Percentiles rank a stretch among this genome's conserved stretches.
Evolutionary conservation across 2,113 vertebrate species (phyloP).

Genomic region (Sturnus vulgaris): DNA sequence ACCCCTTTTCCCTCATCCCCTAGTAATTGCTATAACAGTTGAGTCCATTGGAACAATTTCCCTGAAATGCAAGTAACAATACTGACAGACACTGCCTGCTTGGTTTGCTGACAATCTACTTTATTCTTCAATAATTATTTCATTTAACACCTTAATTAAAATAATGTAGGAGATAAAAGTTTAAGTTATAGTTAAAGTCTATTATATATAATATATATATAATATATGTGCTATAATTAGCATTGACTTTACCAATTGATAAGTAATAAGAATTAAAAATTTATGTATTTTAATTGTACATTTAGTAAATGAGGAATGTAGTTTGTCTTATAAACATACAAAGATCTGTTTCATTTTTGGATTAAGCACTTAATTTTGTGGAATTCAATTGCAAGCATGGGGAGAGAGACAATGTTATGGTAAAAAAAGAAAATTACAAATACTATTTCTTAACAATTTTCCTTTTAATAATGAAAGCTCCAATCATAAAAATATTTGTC

Average conservation of each 20-base stretch:
- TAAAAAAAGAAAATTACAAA: not conserved
- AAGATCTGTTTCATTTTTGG: slow-evolving; percentile 58
- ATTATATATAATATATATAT: not conserved
- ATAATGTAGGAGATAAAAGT: slow-evolving; percentile 53
- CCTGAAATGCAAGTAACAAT: not conserved
- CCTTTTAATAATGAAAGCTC: not conserved
- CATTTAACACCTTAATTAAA: slow-evolving; percentile 65
- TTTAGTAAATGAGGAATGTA: slow-evolving; percentile 59
- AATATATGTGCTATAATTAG: slow-evolving; percentile 1
- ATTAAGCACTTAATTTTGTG: slow-evolving; percentile 47
- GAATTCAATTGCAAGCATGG: slow-evolving; percentile 50
- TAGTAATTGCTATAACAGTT: not conserved
- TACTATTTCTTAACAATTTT: slow-evolving; percentile 1
- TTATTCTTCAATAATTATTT: slow-evolving; percentile 52
- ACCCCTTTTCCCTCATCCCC: not conserved
- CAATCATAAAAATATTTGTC: not conserved
- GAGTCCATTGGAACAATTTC: not conserved
- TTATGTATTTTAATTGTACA: slow-evolving; percentile 68
- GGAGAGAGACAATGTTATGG: not conserved
- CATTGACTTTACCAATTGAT: slow-evolving; percentile 61
- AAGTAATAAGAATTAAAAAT: slow-evolving; percentile 59
- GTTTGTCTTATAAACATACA: slow-evolving; percentile 57
- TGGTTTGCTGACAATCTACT: slow-evolving; percentile 40
- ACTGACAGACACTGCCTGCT: slow-evolving; percentile 3
- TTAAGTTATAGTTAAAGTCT: slow-evolving; percentile 6